Conservation (phyloP, 2,113 vertebrate genomes). For the Phalacrocorax brasilianus region DNA sequence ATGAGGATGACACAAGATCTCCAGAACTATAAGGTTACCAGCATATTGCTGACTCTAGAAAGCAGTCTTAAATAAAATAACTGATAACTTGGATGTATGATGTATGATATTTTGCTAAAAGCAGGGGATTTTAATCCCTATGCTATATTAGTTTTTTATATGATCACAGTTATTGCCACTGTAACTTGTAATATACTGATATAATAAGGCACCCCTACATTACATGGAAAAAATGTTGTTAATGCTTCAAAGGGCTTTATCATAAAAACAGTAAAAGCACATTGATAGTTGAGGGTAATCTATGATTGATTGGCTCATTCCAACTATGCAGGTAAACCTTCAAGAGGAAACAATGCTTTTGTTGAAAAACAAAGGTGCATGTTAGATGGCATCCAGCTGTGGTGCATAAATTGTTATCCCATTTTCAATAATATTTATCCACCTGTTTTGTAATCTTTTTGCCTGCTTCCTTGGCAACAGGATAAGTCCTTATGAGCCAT, state of each 20-base stretch:
- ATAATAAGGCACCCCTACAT: neutral
- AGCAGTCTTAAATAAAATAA: neutral
- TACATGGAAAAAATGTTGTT: neutral
- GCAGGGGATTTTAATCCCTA: neutral
- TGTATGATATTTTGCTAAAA: neutral
- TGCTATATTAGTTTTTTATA: neutral
- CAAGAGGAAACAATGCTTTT: neutral
- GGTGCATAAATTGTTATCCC: neutral
- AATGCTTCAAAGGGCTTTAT: neutral
- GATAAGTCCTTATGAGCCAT: neutral
- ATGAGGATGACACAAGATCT: neutral
- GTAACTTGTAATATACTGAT: neutral
- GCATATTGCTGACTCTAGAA: neutral
- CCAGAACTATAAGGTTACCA: neutral
- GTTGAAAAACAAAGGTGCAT: neutral
- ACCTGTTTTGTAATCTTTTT: neutral
- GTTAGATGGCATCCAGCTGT: neutral
- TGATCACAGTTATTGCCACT: neutral
- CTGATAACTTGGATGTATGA: neutral
- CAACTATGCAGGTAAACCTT: neutral
- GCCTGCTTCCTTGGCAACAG: neutral
- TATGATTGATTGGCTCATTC: neutral
- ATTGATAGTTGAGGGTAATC: neutral
- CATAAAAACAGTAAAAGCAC: neutral
- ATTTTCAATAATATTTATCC: neutral